Evolutionary conservation across 2,113 vertebrate species (phyloP), one percentile per base, ranked within the genome.

Genomic region (Spheniscus mendiculus): DNA sequence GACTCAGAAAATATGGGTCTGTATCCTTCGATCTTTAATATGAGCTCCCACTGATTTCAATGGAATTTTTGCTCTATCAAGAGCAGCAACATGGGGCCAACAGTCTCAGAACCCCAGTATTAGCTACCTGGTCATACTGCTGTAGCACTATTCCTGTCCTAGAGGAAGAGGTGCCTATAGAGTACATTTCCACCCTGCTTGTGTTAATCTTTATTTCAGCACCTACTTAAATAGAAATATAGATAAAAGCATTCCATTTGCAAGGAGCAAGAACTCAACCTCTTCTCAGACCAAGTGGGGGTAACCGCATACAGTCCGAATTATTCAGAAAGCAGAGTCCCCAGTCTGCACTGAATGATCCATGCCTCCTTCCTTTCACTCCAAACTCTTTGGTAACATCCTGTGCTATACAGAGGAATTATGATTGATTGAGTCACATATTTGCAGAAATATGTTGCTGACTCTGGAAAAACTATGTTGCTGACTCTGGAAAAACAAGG

Each of bases 161-260:
- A 15, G 9, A 42, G 17, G 20, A 94, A 85, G 38, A 56, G 30
- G 11, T 78, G 56, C 76, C 73, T 66, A 44, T 21, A 34, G 8
- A 76, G 85, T 50, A 52, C 61, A 22, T 73, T 91, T 94, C 86
- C 87, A 93, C n/a, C 49, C 79, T 91, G 56, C 47, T 80, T 72
- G 50, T 36, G 58, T 89, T 96, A 92, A 96, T 87, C 89, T 95
- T 82, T 63, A 88, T 94, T 91, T 97, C 97, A 96, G 85, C 92
- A 77, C 80, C 73, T 91, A 73, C 93, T 97, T 89, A 65, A 94
- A 90, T 26, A 90, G 78, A 83, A 89, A 69, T 26, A 76, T n/a
- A 81, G 79, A 91, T 92, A 86, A 95, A 95, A 87, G 65, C 77
- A 93, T 87, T 84, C 66, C 77, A 78, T 85, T 76, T 58, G 47